Conservation (phyloP, 1,140 invertebrate genomes). For the Drosophila teissieri region DNA sequence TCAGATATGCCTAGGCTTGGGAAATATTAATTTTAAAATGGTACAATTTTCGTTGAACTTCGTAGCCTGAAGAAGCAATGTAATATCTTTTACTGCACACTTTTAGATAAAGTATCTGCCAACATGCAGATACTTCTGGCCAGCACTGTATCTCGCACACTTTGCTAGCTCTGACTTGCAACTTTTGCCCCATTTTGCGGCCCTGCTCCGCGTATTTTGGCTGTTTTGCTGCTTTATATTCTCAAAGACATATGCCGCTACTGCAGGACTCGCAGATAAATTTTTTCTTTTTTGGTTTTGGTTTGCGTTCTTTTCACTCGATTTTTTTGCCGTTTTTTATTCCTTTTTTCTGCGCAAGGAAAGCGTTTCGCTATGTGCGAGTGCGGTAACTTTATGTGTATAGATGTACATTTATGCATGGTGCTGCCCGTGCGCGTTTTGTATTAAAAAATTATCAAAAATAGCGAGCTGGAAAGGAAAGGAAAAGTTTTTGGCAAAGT, state of each 20-base stretch:
- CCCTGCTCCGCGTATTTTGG: not conserved
- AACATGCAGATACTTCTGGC: not conserved
- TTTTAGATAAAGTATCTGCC: not conserved
- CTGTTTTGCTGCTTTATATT: slow-evolving; percentile 29
- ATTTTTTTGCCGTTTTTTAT: not conserved
- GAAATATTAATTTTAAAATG: no score
- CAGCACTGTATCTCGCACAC: slow-evolving; percentile 5
- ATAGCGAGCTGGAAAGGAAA: slow-evolving; percentile 28
- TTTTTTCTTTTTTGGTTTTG: slow-evolving; percentile 14
- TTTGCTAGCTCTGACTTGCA: slow-evolving; percentile 24
- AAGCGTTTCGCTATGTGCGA: slow-evolving; percentile 2
- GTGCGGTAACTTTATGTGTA: slow-evolving; percentile 29
- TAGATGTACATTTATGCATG: slow-evolving; percentile 2
- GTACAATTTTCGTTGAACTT: no score
- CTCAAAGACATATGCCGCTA: slow-evolving; percentile 55
- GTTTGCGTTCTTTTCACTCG: not conserved
- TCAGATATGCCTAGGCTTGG: no score
- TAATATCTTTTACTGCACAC: no score
- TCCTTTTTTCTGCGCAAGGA: slow-evolving; percentile 1
- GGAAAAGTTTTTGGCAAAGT: slow-evolving; percentile 50
- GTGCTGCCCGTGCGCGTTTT: slow-evolving; percentile 45
- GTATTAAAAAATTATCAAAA: slow-evolving; percentile 64
- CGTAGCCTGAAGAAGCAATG: no score
- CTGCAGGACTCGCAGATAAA: slow-evolving; percentile 26
- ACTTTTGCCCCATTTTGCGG: slow-evolving; percentile 17